A percentile compares a stretch with the other conserved stretches of the same genome.
Evolutionary conservation across 1,140 invertebrate species (phyloP).

Genomic region (Lepidurus arcticus): DNA sequence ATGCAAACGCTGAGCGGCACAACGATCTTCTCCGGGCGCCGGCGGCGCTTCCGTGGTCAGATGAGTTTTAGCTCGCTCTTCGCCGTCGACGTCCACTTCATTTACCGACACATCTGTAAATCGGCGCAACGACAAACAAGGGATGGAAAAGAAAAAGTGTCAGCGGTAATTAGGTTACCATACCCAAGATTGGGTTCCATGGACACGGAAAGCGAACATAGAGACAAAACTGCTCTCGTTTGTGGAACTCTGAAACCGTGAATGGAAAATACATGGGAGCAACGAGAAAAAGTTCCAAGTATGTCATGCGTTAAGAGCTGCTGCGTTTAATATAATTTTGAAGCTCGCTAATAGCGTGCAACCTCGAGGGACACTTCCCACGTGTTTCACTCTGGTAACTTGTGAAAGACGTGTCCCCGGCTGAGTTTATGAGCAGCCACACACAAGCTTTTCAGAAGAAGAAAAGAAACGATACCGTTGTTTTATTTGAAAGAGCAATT

Average conservation of each 20-base stretch:
- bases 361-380: neutral
- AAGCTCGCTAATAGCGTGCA: neutral
- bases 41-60: slow-evolving; percentile 19
- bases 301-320: neutral
- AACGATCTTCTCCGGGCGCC: slow-evolving; percentile 17
- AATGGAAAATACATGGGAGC: neutral
- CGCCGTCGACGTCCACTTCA: neutral
- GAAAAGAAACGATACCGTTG: no score
- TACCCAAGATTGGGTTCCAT: neutral
- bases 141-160: neutral
- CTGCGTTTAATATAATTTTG: neutral
- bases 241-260: neutral
- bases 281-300: neutral
- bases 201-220: neutral
- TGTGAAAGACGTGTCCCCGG: neutral
- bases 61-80: neutral
- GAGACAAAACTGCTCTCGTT: neutral
- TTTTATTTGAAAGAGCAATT: no score
- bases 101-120: neutral
- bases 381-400: neutral
- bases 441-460: neutral
- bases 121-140: neutral
- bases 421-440: neutral
- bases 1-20: slow-evolving; percentile 16
- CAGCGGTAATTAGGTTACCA: neutral